phyloP scores from a whole-genome alignment of 2,113 vertebrate genomes.

The Canis aureus region DNA sequence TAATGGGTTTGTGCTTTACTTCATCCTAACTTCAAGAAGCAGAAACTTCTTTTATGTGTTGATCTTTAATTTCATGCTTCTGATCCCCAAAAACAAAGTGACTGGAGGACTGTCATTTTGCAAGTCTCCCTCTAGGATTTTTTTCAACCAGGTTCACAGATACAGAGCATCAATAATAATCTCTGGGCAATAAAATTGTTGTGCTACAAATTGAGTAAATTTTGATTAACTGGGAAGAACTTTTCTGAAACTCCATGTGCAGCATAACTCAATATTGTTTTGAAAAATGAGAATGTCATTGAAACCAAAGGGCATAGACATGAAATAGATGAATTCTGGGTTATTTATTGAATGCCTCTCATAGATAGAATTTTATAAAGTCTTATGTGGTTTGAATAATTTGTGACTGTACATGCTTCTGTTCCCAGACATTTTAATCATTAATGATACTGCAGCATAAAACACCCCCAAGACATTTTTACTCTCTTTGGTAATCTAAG shows the following conservation, averaged over 20 bases:
- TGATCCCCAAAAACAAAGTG: constrained; percentile 35
- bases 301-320: constrained; percentile 72
- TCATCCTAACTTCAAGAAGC: constrained; percentile 19
- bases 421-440: constrained; percentile 73
- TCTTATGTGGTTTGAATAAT: constrained; percentile 71
- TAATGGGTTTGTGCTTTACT: not conserved
- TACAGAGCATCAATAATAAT: not conserved
- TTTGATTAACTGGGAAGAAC: constrained; percentile 71
- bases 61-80: constrained; percentile 55
- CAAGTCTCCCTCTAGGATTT: not conserved
- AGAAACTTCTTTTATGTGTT: constrained; percentile 9
- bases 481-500: constrained; percentile 50
- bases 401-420: constrained; percentile 73
- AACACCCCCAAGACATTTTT: constrained; percentile 13
- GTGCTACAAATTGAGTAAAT: constrained; percentile 71
- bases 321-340: constrained; percentile 66
- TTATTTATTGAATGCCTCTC: constrained; percentile 77
- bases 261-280: constrained; percentile 67
- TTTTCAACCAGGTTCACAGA: constrained; percentile 10
- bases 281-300: constrained; percentile 79
- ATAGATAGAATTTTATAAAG: constrained; percentile 67
- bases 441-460: constrained; percentile 67
- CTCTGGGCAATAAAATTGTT: constrained; percentile 38
- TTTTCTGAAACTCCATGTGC: constrained; percentile 57
- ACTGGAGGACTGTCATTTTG: constrained; percentile 5